Base-by-base conservation (phyloP, 2,888 invertebrate genomes). In the Hofmannophila pseudospretella region DNA sequence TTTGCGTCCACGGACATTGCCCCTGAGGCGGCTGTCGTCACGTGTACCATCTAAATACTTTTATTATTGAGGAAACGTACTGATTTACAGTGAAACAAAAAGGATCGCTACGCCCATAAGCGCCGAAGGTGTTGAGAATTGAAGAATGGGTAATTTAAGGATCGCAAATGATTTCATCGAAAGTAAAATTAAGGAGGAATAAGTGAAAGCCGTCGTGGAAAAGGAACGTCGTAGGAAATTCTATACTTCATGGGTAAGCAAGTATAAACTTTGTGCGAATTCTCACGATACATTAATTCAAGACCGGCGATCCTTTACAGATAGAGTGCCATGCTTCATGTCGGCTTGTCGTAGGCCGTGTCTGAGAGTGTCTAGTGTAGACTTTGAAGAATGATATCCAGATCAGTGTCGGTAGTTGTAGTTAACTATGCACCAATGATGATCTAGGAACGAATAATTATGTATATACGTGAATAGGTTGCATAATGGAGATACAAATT, bases 11-110 rank as follows among this genome's bases (percentile, higher is more conserved):
- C 62, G 54, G 65, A 64, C 66, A 63, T 45, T 59, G 53, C 71
- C 85, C n/a, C 81, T 44, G 66, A 64, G 76, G 86, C 78, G 67
- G 54, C 71, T 81, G 85, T 86, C 86, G 75, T 84, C 86, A 80
- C 80, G 75, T 82, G 62, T 75, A 66, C 67, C 66, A 66, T 69
- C 74, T 78, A 81, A 80, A 78, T 78, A 74, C 77, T 72, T 75
- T 40, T 72, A 72, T 74, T 75, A 77, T 58, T 51, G 57, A 55
- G 56, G 59, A 69, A 73, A 69, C 55, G 59, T 66, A 68, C 68
- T 58, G 63, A 72, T 70, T 73, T 69, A 63, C 53, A 63, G 65
- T 63, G 61, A 58, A 75, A 74, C 67, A 69, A 72, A 58, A 71
- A 53, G 44, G 45, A 52, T 59, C 57, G 60, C 56, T 47, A 71